phyloP scores from a whole-genome alignment of 2,888 invertebrate genomes.

The Nephrotoma flavescens region DNA sequence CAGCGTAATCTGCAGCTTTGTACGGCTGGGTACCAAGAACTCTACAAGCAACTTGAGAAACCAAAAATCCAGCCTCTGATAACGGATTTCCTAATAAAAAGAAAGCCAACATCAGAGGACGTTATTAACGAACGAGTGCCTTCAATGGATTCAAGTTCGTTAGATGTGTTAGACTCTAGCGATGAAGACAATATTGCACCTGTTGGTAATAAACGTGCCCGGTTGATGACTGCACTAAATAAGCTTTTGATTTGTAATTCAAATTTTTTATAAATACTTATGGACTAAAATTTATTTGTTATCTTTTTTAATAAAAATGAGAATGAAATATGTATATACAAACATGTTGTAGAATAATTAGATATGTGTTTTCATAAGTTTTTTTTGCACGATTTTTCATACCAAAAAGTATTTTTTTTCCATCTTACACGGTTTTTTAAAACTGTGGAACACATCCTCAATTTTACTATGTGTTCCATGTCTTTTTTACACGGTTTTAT shows the following conservation, averaged over 20 bases:
- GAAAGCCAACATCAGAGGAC: constrained; percentile 2
- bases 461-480: too few relatives aligned
- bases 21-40: not conserved
- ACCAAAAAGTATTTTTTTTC: too few relatives aligned
- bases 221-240: constrained; percentile 1
- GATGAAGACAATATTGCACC: not conserved
- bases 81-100: constrained; percentile 3
- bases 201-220: constrained; percentile 1
- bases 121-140: not conserved
- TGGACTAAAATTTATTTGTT: not conserved
- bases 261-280: not conserved
- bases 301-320: not conserved
- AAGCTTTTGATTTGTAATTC: not conserved
- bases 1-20: not conserved
- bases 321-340: not conserved
- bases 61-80: constrained; percentile 5
- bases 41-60: not conserved
- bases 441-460: too few relatives aligned
- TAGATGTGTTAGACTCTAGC: constrained; percentile 3
- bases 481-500: too few relatives aligned
- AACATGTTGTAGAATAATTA: not conserved
- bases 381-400: not conserved
- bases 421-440: too few relatives aligned
- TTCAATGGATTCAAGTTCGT: constrained; percentile 5
- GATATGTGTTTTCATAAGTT: not conserved